A percentile compares a stretch with the other conserved stretches of the same genome.
These are phyloP conservation scores for Perccottus glenii DNA, from an alignment of 2,113 vertebrate species.

Conservation along the genomic window DNA sequence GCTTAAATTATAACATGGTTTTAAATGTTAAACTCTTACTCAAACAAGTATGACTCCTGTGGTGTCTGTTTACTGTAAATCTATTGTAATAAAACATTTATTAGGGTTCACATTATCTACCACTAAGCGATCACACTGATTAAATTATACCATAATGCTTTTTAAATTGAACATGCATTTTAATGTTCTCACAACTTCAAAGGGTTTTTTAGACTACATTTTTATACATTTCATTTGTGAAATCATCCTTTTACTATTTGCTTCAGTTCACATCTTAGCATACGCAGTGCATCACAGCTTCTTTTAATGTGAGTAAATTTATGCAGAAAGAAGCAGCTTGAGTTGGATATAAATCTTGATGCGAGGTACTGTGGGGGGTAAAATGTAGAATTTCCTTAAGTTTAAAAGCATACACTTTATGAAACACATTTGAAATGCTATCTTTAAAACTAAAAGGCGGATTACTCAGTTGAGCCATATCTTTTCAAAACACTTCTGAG, in stretches of 20 bases:
- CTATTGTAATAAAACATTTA: not conserved
- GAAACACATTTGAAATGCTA: not conserved
- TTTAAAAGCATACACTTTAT: not conserved
- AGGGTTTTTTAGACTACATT: not conserved
- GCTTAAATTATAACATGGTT: constrained; percentile 9
- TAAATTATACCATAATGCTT: constrained; percentile 6
- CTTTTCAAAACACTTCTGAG: no score
- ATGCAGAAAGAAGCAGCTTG: constrained; percentile 7
- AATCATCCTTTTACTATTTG: not conserved
- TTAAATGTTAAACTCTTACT: not conserved
- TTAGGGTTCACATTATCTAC: not conserved
- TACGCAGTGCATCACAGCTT: constrained; percentile 2
- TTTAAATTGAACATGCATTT: not conserved
- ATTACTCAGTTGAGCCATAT: not conserved
- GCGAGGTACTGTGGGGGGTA: not conserved
- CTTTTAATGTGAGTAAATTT: constrained; percentile 7
- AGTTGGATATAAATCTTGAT: constrained; percentile 4
- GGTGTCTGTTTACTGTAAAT: not conserved
- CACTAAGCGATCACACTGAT: not conserved
- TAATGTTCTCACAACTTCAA: no score
- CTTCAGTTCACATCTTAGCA: constrained; percentile 11
- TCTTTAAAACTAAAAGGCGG: not conserved
- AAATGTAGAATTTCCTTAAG: not conserved
- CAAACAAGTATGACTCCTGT: constrained; percentile 9
- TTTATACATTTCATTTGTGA: not conserved